Base-by-base conservation (phyloP, 2,888 invertebrate species). In the Brachypterus glaber region DNA sequence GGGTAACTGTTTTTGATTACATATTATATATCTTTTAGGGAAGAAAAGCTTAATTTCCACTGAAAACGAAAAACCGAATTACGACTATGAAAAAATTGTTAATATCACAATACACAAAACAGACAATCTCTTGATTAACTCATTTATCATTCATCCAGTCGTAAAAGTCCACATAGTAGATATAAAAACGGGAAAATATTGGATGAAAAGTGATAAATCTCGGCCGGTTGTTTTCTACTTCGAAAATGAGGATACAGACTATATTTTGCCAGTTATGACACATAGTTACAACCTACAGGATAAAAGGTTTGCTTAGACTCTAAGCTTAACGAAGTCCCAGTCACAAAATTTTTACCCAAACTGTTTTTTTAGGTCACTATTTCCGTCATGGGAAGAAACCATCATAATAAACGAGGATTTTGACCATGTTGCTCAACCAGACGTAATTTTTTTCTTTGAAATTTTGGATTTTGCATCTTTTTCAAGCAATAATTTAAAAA, bases 341-440 rank as follows among this genome's bases (percentile, higher is more conserved):
- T 9, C 11, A 30, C 17, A 16, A n/a, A 12, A 21, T n/a, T n/a
- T n/a, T n/a, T n/a, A n/a, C n/a, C n/a, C n/a, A n/a, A 34, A 37
- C 13, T 33, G 17, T 38, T 17, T 40, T 37, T 46, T 29, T 30
- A 58, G 60, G 35, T 51, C 53, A 7, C 42, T 59, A 17, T 49
- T 46, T 47, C 78, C 79, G 3, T 58, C 67, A 2, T 82, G 82
- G 82, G 77, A 82, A 54, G 80, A 82, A 57, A 63, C 73, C 31
- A 52, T 82, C 4, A 57, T 79, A 21, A 73, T 80, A 47, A 76
- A 78, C 53, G 76, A 79, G 53, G 71, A 69, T 43, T 65, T 63
- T 34, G 48, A 62, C 13, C 58, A 60, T 39, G 38, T 70, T 8
- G 30, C 63, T 12, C 50, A 52, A 35, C 56, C 60, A 21, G 56